Percentiles rank a stretch among this genome's conserved stretches.
Evolutionary conservation across 2,888 invertebrate species (phyloP).

Genomic region (Fissipunctia ypsillon): DNA sequence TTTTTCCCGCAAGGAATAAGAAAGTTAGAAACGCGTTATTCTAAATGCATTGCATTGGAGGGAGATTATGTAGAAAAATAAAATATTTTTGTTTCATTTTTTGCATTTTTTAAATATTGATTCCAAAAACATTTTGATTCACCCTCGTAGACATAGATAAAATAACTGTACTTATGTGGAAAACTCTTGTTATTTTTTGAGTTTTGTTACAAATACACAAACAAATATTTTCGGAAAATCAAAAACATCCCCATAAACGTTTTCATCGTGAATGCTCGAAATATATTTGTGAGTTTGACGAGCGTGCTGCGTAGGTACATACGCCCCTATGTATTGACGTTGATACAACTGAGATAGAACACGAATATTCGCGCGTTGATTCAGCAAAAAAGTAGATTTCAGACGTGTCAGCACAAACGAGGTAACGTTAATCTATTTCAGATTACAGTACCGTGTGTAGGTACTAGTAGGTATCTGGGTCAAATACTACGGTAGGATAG

Average conservation of each 20-base stretch:
- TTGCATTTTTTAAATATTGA: too few relatives aligned
- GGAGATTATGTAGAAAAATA: too few relatives aligned
- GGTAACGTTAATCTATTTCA: slow-evolving; percentile 52
- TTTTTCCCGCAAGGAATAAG: too few relatives aligned
- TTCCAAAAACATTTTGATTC: too few relatives aligned
- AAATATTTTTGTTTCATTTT: too few relatives aligned
- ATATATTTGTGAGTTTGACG: slow-evolving; percentile 50
- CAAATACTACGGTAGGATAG: slow-evolving; percentile 30
- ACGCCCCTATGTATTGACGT: slow-evolving; percentile 60
- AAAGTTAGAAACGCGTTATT: too few relatives aligned
- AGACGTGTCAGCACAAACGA: slow-evolving; percentile 46
- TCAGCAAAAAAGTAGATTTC: slow-evolving; percentile 61
- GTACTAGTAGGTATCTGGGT: slow-evolving; percentile 32
- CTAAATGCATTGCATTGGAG: too few relatives aligned
- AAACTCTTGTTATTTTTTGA: neutral
- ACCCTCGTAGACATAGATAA: too few relatives aligned
- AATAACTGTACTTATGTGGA: neutral
- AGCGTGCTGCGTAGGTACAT: slow-evolving; percentile 35
- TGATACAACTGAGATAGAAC: slow-evolving; percentile 69
- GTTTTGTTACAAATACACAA: slow-evolving; percentile 4
- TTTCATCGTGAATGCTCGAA: slow-evolving; percentile 24
- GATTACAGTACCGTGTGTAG: slow-evolving; percentile 34
- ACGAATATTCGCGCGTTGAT: slow-evolving; percentile 67
- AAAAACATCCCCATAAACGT: slow-evolving; percentile 27
- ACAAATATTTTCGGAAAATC: slow-evolving; percentile 21